Percentiles rank a stretch among this genome's conserved stretches.
These are phyloP conservation scores for Oegoconia quadripuncta DNA, from an alignment of 2,888 invertebrate species.

Conservation along the genomic window DNA sequence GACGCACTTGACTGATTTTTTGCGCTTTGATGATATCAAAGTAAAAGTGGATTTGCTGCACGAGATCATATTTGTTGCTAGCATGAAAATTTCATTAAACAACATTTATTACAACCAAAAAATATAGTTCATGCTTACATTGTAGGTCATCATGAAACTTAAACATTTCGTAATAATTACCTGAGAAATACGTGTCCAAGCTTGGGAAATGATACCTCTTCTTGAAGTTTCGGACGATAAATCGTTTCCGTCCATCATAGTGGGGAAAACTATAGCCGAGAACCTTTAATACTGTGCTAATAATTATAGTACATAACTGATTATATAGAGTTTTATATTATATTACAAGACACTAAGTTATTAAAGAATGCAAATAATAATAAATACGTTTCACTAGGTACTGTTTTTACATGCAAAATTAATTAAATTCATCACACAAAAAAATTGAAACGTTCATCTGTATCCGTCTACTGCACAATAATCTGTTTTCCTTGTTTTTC, in stretches of 20 bases:
- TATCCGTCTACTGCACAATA: no score
- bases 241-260: slow-evolving; percentile 86
- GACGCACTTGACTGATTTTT: no score
- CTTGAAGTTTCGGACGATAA: slow-evolving; percentile 77
- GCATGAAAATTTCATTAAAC: no score
- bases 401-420: no score
- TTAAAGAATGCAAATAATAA: neutral
- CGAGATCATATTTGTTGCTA: no score
- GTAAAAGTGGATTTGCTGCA: no score
- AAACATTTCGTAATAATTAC: slow-evolving; percentile 55
- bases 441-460: no score
- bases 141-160: neutral
- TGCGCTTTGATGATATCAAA: no score
- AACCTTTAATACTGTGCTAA: slow-evolving; percentile 19
- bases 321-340: slow-evolving; percentile 14
- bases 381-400: neutral
- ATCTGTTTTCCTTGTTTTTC: no score
- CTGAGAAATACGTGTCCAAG: slow-evolving; percentile 84
- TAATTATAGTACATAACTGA: slow-evolving; percentile 40
- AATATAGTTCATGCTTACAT: neutral
- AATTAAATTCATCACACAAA: no score
- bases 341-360: slow-evolving; percentile 2
- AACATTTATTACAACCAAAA: no score
- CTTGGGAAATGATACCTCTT: slow-evolving; percentile 82
- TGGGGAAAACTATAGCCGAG: slow-evolving; percentile 29